phyloP scores from a whole-genome alignment of 2,888 invertebrate species.

The Philaethria dido region DNA sequence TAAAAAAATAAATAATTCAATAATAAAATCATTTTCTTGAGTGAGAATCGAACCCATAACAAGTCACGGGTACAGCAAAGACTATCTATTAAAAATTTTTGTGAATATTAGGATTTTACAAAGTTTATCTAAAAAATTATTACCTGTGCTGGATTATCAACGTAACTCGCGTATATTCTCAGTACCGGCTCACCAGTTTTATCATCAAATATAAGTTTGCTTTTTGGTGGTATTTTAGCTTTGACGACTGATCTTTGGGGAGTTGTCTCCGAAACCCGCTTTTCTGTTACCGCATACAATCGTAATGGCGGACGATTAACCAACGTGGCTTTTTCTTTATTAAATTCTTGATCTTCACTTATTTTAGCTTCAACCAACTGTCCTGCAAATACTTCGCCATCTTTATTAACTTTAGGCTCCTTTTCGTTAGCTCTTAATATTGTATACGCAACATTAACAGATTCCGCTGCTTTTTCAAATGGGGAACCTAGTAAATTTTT shows the following conservation, averaged over 20 bases:
- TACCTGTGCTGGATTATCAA: constrained; percentile 68
- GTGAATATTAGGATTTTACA: too few relatives aligned
- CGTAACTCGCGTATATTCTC: constrained; percentile 81
- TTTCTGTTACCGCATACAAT: constrained; percentile 62
- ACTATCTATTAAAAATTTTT: too few relatives aligned
- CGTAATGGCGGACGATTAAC: constrained; percentile 67
- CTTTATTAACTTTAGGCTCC: constrained; percentile 60
- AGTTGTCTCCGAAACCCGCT: constrained; percentile 50
- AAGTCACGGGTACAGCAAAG: too few relatives aligned
- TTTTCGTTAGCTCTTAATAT: constrained; percentile 65
- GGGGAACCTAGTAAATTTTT: constrained; percentile 66
- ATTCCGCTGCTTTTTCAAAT: constrained; percentile 66
- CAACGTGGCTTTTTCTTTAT: constrained; percentile 64
- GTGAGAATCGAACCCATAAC: too few relatives aligned
- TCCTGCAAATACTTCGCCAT: constrained; percentile 70
- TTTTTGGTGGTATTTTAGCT: constrained; percentile 74
- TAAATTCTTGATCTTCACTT: constrained; percentile 73
- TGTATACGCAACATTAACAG: constrained; percentile 71
- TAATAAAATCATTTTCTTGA: too few relatives aligned
- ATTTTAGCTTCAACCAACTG: constrained; percentile 74
- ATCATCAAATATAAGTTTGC: constrained; percentile 73
- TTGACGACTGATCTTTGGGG: constrained; percentile 65
- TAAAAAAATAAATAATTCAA: too few relatives aligned
- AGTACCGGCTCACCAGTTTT: constrained; percentile 78
- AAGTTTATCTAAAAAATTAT: not conserved